A percentile compares a stretch with the other conserved stretches of the same genome.
Evolutionary conservation across 2,888 invertebrate species (phyloP).

Genomic region (Meghimatium bilineatum): DNA sequence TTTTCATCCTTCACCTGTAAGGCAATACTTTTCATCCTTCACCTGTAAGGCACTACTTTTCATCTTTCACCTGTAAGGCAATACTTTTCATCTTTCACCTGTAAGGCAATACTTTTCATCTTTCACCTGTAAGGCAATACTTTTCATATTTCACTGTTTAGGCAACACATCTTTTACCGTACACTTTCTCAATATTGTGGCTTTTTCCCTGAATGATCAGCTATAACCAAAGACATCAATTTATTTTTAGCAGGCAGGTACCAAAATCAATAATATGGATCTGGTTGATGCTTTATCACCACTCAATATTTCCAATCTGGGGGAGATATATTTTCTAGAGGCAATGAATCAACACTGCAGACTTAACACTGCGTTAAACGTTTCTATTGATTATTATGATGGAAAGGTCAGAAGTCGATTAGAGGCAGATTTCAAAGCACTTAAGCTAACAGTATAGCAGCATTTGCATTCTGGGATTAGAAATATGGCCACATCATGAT

Average conservation of each 20-base stretch:
- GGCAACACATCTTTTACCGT: background rate
- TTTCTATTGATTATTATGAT: constrained; percentile 16
- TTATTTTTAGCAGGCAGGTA: constrained; percentile 14
- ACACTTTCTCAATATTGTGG: background rate
- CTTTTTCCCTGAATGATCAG: background rate
- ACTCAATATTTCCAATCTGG: constrained; percentile 19
- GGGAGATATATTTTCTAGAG: background rate
- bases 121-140: too few relatives aligned
- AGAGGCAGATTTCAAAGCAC: background rate
- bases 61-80: too few relatives aligned
- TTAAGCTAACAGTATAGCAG: background rate
- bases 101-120: too few relatives aligned
- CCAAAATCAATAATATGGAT: constrained; percentile 15
- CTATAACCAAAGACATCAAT: background rate
- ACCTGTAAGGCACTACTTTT: too few relatives aligned
- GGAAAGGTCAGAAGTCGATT: background rate
- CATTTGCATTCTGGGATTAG: background rate
- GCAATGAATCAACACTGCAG: background rate
- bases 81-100: too few relatives aligned
- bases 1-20: too few relatives aligned
- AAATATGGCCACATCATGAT: background rate
- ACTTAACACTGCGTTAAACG: background rate
- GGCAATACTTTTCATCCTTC: too few relatives aligned
- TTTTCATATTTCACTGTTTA: background rate
- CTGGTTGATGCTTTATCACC: background rate